Evolutionary conservation across 2,797 vertebrate species (phyloP).

Genomic region (Thalassophryne amazonica): DNA sequence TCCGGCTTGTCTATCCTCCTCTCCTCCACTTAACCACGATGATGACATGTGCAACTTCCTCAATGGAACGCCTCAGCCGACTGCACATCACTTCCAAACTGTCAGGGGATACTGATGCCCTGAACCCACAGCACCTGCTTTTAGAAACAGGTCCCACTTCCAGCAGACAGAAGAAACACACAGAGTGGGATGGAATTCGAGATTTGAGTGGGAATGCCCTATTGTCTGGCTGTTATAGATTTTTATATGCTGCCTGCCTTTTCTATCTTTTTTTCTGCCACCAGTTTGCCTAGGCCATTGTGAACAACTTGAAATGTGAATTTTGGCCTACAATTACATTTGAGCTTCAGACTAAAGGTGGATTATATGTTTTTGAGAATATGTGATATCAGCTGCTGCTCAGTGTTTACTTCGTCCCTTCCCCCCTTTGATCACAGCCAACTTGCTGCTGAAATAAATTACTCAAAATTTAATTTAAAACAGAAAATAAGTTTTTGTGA

Average conservation of each 20-base stretch:
- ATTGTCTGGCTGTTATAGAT: conserved; percentile 36
- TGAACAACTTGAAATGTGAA: no score
- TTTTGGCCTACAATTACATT: not conserved
- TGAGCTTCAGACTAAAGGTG: not conserved
- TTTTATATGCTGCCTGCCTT: conserved; percentile 16
- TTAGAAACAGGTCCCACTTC: conserved; percentile 26
- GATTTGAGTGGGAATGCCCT: conserved; percentile 37
- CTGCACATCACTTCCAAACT: conserved; percentile 42
- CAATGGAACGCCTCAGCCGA: conserved; percentile 41
- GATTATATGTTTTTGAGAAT: not conserved
- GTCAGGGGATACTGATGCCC: conserved; percentile 41
- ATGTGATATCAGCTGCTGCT: not conserved
- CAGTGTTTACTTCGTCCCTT: not conserved
- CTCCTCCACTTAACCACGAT: conserved; percentile 58
- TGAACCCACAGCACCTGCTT: conserved; percentile 30
- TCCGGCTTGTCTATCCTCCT: conserved; percentile 47
- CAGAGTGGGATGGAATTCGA: conserved; percentile 22
- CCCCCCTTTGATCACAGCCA: not conserved
- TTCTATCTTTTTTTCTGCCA: not conserved
- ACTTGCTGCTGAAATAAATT: not conserved
- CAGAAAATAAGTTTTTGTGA: not conserved
- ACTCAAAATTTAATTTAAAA: no score
- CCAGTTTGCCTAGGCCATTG: no score
- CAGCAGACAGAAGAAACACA: conserved; percentile 13
- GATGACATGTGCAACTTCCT: conserved; percentile 64